Evolutionary conservation across 2,888 invertebrate species (phyloP).

Genomic region (Cremastinae sp.): DNA sequence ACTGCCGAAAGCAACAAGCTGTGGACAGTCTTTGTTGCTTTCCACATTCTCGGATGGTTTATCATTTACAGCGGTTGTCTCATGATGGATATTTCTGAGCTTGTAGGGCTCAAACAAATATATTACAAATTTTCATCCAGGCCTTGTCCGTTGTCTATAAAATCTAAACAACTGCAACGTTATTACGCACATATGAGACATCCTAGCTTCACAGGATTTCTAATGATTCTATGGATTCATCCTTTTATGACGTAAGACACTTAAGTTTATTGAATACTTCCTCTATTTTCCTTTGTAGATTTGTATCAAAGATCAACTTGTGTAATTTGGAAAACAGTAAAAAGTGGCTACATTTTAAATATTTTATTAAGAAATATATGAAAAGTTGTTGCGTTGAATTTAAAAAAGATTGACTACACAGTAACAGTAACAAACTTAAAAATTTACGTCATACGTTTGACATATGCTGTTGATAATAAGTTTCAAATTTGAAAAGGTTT

Average conservation of each 20-base stretch:
- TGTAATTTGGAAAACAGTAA: too few relatives aligned
- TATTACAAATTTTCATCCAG: constrained; percentile 83
- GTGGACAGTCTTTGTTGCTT: constrained; percentile 81
- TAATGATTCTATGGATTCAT: constrained; percentile 83
- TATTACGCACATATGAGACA: constrained; percentile 84
- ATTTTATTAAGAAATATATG: too few relatives aligned
- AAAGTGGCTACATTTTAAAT: too few relatives aligned
- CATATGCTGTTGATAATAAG: too few relatives aligned
- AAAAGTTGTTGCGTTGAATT: too few relatives aligned
- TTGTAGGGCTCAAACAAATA: constrained; percentile 84
- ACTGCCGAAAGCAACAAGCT: constrained; percentile 78
- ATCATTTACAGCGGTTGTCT: constrained; percentile 84
- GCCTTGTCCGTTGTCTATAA: constrained; percentile 82
- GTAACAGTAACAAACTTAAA: too few relatives aligned
- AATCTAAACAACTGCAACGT: constrained; percentile 82
- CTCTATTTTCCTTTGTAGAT: too few relatives aligned
- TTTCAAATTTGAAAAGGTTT: too few relatives aligned
- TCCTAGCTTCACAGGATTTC: constrained; percentile 84
- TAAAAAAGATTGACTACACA: too few relatives aligned
- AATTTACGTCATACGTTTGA: too few relatives aligned
- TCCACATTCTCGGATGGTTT: constrained; percentile 83
- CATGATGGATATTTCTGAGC: constrained; percentile 84
- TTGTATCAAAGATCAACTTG: too few relatives aligned
- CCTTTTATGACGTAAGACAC: constrained; percentile 83
- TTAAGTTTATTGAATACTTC: background rate